Conservation (phyloP, 2,113 vertebrate species). For the Gavialis gangeticus region DNA sequence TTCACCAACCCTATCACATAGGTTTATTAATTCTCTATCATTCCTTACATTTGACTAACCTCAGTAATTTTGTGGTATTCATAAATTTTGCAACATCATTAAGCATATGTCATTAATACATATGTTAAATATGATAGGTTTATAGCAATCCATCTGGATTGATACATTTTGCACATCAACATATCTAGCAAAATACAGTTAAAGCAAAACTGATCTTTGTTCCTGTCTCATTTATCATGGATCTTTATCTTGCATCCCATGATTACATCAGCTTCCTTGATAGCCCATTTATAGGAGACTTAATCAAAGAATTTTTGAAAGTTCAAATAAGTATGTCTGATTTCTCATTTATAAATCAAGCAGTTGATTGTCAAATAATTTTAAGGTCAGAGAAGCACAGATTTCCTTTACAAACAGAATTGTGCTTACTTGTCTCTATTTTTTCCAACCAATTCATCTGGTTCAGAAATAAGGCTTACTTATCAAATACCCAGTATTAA, state of each 20-base stretch:
- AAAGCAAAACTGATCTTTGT: background rate
- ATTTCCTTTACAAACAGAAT: background rate
- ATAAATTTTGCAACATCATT: background rate
- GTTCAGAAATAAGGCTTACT: background rate
- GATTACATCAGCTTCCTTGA: background rate
- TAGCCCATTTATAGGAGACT: background rate
- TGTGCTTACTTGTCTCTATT: background rate
- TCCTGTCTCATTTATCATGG: background rate
- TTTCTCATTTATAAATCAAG: background rate
- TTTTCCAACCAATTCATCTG: background rate
- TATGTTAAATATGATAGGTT: background rate
- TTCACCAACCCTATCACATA: too few species aligned
- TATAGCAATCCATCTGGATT: background rate
- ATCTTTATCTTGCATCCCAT: background rate
- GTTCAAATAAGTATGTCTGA: background rate
- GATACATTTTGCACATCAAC: background rate
- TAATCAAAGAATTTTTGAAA: background rate
- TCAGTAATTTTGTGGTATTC: background rate
- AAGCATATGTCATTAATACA: background rate
- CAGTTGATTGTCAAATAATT: background rate
- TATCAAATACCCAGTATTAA: background rate
- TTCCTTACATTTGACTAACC: too few species aligned
- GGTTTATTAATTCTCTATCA: too few species aligned
- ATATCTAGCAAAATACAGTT: background rate
- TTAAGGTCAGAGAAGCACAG: accelerated